Evolutionary conservation across 2,888 invertebrate genomes (phyloP).

Genomic region (Itoplectis maculator): DNA sequence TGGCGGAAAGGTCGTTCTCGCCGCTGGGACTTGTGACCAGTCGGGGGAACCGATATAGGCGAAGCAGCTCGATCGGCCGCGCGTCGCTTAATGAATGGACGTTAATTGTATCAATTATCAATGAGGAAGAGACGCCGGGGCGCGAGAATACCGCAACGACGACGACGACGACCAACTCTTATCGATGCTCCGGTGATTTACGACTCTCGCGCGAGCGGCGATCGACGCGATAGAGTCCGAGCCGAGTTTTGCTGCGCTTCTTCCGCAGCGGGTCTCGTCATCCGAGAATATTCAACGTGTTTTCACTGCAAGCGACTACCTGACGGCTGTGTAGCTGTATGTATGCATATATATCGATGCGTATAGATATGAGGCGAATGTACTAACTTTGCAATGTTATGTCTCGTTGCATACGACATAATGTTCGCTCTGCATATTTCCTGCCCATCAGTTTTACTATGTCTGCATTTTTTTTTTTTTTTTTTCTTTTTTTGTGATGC

Average conservation of each 20-base stretch:
- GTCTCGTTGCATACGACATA: neutral
- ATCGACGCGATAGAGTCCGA: too few relatives aligned
- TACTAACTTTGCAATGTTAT: constrained; percentile 1
- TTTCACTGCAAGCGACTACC: neutral
- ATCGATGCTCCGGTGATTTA: constrained; percentile 81
- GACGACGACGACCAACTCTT: constrained; percentile 76
- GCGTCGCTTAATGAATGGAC: constrained; percentile 80
- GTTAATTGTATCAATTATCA: constrained; percentile 84
- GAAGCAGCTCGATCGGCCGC: constrained; percentile 57
- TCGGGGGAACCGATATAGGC: constrained; percentile 67
- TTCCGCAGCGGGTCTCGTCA: constrained; percentile 43
- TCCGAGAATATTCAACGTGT: constrained; percentile 61
- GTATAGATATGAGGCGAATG: neutral
- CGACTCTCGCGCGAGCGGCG: constrained; percentile 66
- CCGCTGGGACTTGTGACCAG: constrained; percentile 23
- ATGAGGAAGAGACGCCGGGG: constrained; percentile 77
- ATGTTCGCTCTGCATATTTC: neutral
- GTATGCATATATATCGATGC: too few relatives aligned
- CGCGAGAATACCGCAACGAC: constrained; percentile 60
- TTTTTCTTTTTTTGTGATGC: too few relatives aligned
- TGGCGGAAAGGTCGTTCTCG: constrained; percentile 68
- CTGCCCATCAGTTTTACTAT: neutral
- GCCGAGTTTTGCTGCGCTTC: neutral
- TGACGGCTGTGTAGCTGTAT: too few relatives aligned
- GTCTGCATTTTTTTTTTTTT: neutral